phyloP scores from a whole-genome alignment of 2,797 vertebrate genomes.

The Platalea minor region DNA sequence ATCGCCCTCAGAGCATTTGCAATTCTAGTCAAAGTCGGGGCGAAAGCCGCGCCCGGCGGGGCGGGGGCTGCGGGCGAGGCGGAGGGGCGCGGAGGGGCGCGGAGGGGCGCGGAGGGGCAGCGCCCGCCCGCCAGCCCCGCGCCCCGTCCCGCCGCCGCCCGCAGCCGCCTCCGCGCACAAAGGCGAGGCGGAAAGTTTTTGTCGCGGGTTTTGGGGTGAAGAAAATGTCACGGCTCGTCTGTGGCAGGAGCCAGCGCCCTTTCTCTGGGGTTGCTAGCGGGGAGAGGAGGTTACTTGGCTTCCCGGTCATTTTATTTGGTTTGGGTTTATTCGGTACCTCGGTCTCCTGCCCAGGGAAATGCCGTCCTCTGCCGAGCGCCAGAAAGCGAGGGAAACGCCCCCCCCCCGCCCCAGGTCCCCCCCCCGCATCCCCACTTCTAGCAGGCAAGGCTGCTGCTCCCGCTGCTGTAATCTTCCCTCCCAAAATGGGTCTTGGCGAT shows the following conservation, averaged over 20 bases:
- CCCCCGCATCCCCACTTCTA: not conserved
- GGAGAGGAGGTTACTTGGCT: not conserved
- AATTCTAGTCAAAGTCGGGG: not conserved
- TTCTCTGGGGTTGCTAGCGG: accelerated
- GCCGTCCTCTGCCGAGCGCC: not conserved
- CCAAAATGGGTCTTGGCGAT: slow-evolving; percentile 67
- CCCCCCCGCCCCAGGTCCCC: too few relatives aligned
- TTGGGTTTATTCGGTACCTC: not conserved
- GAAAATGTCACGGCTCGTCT: not conserved
- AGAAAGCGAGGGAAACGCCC: not conserved
- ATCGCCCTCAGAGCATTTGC: not conserved
- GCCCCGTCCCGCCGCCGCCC: not conserved
- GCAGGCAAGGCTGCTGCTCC: slow-evolving; percentile 1
- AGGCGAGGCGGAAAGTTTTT: not conserved
- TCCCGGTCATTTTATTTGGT: not conserved
- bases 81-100: not conserved
- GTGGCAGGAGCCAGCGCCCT: not conserved
- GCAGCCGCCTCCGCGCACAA: not conserved
- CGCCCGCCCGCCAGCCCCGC: not conserved
- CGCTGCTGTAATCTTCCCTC: slow-evolving; percentile 68
- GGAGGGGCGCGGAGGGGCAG: too few relatives aligned
- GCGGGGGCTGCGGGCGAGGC: not conserved
- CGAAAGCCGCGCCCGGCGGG: not conserved
- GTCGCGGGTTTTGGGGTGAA: not conserved
- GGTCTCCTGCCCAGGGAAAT: not conserved